phyloP scores from a whole-genome alignment of 2,888 invertebrate species.

The Sinelater perroti region DNA sequence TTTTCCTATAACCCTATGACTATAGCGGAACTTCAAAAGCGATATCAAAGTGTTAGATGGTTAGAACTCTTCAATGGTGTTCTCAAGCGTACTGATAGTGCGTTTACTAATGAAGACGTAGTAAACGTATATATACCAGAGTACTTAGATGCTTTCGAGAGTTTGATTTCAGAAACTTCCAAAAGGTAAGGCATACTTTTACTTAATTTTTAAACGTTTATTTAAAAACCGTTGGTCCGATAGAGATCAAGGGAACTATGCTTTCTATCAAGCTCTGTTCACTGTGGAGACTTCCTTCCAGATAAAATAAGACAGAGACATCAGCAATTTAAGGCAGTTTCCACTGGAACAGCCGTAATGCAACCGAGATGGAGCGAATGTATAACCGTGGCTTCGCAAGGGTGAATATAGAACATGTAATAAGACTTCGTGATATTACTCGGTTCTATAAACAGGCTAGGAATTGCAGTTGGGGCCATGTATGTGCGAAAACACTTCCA shows the following conservation, averaged over 20 bases:
- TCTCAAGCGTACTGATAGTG: constrained; percentile 53
- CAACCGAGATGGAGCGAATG: constrained; percentile 57
- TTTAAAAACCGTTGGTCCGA: not conserved
- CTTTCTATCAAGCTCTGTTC: constrained; percentile 89
- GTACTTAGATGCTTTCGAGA: constrained; percentile 51
- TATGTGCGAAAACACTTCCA: constrained; percentile 85
- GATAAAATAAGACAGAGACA: constrained; percentile 81
- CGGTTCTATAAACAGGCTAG: constrained; percentile 62
- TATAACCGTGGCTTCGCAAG: constrained; percentile 25
- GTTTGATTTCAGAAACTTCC: constrained; percentile 7
- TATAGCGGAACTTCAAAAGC: constrained; percentile 59
- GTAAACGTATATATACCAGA: constrained; percentile 62
- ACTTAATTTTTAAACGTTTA: no score
- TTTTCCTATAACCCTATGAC: constrained; percentile 62
- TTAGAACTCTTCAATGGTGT: constrained; percentile 60
- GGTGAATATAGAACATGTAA: constrained; percentile 5
- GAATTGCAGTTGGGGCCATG: constrained; percentile 76
- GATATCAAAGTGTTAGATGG: constrained; percentile 60
- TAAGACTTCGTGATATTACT: constrained; percentile 6
- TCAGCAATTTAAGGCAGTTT: constrained; percentile 78
- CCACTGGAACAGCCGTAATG: constrained; percentile 80
- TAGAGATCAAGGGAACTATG: constrained; percentile 85
- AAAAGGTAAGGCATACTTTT: no score
- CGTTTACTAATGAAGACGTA: constrained; percentile 56
- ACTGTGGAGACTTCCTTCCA: constrained; percentile 81